Base-by-base conservation (phyloP, 2,888 invertebrate genomes). In the Caenorhabditis angaria region DNA sequence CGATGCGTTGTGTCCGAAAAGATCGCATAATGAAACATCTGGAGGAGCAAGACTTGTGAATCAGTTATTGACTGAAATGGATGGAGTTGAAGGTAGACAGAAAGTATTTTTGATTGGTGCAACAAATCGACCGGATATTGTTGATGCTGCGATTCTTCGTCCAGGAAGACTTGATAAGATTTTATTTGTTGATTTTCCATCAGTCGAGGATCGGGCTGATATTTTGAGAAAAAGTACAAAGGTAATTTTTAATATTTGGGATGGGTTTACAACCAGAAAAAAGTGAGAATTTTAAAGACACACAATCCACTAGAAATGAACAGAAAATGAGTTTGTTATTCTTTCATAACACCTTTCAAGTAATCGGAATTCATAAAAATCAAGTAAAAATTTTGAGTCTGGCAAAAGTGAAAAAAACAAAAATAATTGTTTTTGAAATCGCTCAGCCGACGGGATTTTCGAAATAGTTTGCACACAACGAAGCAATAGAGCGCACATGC, bases 1-100 rank as follows among this genome's bases (percentile, higher is more conserved):
- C 76, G 99, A 99, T 88, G 94, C 97, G 0, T 88, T 99, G 32
- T 97, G 96, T 88, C 95, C 97, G 0, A 92, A 93, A 83, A 91
- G 97, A 85, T 92, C 93, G 4, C 92, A 93, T 51, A 91, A 92
- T 70, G 92, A 82, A 88, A 88, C 87, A 60, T 88, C 88, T 25
- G 88, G 89, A 12, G 88, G 88, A 77, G 88, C 85, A 2, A 91
- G 97, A 32, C 94, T 99, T 18, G 97, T 99, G 0, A 99, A 97
- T 88, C 97, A 97, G 89, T 90, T 99, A 88, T 89, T 99, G 58
- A 97, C 97, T 0, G 97, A 99, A 91, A 96, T 99, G 97, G 97
- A 99, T 88, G 97, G 97, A 2, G 91, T 97, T 50, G 94, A 95
- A 88, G 92, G 92, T 29, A 91, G 97, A 57, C 92, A 93, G 87